These are phyloP conservation scores for Orthosia gracilis DNA, from an alignment of 2,888 invertebrate species.

Conservation along the genomic window DNA sequence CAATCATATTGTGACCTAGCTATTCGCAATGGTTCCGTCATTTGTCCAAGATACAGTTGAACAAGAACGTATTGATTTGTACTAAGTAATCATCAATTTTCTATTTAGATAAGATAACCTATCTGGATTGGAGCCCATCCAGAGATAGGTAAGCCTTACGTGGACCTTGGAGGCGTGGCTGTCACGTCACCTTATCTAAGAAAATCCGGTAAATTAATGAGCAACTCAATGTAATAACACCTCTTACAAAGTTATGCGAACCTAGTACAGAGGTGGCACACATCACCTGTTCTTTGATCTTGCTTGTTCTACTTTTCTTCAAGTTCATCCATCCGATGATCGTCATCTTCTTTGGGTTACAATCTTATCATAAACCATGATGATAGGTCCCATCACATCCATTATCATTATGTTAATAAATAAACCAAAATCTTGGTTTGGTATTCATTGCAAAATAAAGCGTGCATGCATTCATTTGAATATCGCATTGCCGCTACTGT, in stretches of 20 bases:
- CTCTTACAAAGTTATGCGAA: conserved; percentile 70
- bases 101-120: neutral
- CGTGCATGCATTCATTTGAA: conserved; percentile 2
- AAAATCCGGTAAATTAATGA: conserved; percentile 39
- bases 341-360: conserved; percentile 33
- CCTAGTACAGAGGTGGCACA: conserved; percentile 77
- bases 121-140: neutral
- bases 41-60: neutral
- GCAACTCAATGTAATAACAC: conserved; percentile 49
- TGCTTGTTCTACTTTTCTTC: conserved; percentile 51
- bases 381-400: conserved; percentile 26
- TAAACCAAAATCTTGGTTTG: conserved; percentile 9
- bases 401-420: conserved; percentile 17
- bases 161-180: neutral
- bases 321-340: conserved; percentile 34
- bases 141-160: neutral
- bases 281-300: conserved; percentile 80
- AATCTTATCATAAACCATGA: conserved; percentile 6
- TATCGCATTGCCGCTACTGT: conserved; percentile 6
- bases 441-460: conserved; percentile 37
- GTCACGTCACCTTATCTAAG: conserved; percentile 8
- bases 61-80: neutral
- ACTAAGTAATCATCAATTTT: neutral
- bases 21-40: neutral
- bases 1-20: neutral